Base-by-base conservation (phyloP, 2,888 invertebrate species). In the Agonopterix alstromeriana region DNA sequence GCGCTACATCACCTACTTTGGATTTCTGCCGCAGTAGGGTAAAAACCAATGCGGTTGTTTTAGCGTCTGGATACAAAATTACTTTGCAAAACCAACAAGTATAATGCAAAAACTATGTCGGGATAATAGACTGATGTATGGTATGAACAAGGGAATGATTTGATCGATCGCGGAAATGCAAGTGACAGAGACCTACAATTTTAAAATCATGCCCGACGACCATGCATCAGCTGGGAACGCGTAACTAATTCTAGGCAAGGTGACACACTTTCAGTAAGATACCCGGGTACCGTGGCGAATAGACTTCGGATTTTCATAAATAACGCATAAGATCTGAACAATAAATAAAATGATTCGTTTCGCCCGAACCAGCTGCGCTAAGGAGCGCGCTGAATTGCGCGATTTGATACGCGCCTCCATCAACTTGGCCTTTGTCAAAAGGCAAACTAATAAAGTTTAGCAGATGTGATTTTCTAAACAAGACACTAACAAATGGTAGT, bases 371-470 rank as follows among this genome's bases (percentile, higher is more conserved):
- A 87, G 88, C 84, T 88, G 88, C 74, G 75, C 64, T 82, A 83
- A 87, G 87, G 81, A 84, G 82, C 81, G 72, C 65, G 66, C 65
- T 77, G 78, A 83, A 84, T 84, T 74, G 75, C 57, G 56, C 84
- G 77, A 88, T 88, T 88, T 78, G 88, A 81, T 83, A 86, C 86
- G 87, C 85, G 82, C 85, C 80, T 85, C 84, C 83, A 84, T 87
- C 85, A 82, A 78, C 74, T 67, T 71, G 57, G 72, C 72, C 71
- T 83, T 83, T 85, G 81, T 85, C 79, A 80, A 86, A 86, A 84
- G 79, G 67, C 76, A 70, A 69, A 70, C 80, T 83, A 82, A 82
- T 85, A 85, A 83, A 86, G 74, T 82, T 85, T 74, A 81, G 82
- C 85, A 87, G 87, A 88, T 86, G 85, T 83, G 85, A 84, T 83